These are phyloP conservation scores for Tenebrio molitor DNA, from an alignment of 1,140 invertebrate genomes.

Conservation along the genomic window DNA sequence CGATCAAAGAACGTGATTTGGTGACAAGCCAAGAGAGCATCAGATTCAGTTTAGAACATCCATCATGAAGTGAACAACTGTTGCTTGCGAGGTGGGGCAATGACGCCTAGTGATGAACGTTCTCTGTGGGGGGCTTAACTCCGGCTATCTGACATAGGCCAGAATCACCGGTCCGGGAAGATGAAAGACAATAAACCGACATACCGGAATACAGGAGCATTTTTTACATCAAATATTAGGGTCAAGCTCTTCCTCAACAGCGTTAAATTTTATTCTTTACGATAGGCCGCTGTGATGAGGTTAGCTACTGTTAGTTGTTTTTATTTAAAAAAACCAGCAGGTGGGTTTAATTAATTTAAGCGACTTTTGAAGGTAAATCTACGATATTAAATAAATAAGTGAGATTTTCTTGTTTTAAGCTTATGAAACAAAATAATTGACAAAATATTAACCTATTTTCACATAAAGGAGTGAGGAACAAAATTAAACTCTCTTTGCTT, in stretches of 20 bases:
- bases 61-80: constrained; percentile 36
- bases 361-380: no score
- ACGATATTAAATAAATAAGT: no score
- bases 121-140: constrained; percentile 24
- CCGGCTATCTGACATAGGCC: constrained; percentile 26
- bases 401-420: no score
- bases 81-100: constrained; percentile 23
- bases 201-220: background rate
- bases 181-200: constrained; percentile 40
- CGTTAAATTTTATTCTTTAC: background rate
- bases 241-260: background rate
- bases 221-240: constrained; percentile 2
- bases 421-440: no score
- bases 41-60: constrained; percentile 36
- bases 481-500: constrained; percentile 6
- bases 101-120: constrained; percentile 16
- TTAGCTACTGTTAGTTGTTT: no score
- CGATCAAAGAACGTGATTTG: constrained; percentile 40
- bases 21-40: constrained; percentile 35
- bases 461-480: background rate
- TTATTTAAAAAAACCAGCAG: no score
- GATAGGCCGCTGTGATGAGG: background rate
- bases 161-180: constrained; percentile 11
- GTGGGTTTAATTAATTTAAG: no score
- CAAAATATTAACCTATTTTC: background rate